Base-by-base conservation (phyloP, 2,113 vertebrate genomes). In the Brienomyrus longianalis region DNA sequence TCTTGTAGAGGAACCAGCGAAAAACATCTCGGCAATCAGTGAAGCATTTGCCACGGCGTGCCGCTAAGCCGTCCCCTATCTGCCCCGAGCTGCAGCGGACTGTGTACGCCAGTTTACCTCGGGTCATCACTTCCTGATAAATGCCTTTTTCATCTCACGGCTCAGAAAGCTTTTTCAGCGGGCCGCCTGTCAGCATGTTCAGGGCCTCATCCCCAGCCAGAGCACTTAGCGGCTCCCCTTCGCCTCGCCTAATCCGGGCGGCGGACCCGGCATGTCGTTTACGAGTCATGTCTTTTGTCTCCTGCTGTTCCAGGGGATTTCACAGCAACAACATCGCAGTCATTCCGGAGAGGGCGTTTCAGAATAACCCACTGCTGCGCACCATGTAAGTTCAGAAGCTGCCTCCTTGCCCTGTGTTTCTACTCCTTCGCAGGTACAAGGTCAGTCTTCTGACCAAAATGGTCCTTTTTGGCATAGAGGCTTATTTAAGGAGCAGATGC, bases 291-390 rank as follows among this genome's bases (percentile, higher is more conserved):
- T 91, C 27, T 90, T 90, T 62, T 88, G 31, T 88, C 27, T 39
- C n/a, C 23, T 39, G 19, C 74, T 87, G 92, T 39, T 95, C 47
- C 93, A 99, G 98, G 54, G 97, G 98, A 88, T 99, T 99, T 95
- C 98, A 99, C 94, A 99, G 98, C 95, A 99, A 99, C 91, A 97
- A 96, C 93, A 99, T 99, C 92, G 96, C 97, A 89, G 91, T 96
- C 92, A 98, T 99, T 94, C 98, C 98, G 89, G 97, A 99, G 93
- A 96, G 96, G 93, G 98, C 98, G 27, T 99, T 99, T 95, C 94
- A 95, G 93, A 97, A 96, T 93, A 99, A 99, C 95, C 97, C 97
- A 83, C 95, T 98, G 91, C 95, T 99, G 88, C 95, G 96, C 92
- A 97, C 97, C 0, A 97, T 99, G 98, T 99, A 97, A 98, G 98